Evolutionary conservation across 2,113 vertebrate genomes (phyloP).

Genomic region (Pogona vitticeps): DNA sequence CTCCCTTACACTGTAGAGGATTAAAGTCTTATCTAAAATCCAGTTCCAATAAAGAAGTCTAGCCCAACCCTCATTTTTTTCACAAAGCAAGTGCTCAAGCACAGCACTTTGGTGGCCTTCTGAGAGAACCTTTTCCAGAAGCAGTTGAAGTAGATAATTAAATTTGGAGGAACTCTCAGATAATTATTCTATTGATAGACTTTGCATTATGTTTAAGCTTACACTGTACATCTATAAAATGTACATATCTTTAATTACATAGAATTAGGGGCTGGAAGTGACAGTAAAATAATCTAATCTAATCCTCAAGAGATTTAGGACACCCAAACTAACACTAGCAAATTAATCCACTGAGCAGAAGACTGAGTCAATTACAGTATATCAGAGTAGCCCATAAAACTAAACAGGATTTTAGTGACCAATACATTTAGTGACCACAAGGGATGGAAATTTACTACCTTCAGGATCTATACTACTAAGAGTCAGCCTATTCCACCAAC

Average conservation of each 20-base stretch:
- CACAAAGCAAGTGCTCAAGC: neutral
- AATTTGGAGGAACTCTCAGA: constrained; percentile 1
- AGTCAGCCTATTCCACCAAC: neutral
- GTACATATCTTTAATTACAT: constrained; percentile 21
- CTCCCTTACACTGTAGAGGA: neutral
- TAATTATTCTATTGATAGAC: constrained; percentile 18
- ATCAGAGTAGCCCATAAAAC: constrained; percentile 2
- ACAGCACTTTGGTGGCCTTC: neutral
- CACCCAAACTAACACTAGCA: constrained; percentile 16
- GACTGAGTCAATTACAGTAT: constrained; percentile 11
- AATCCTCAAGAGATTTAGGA: constrained; percentile 38
- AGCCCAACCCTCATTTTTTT: neutral
- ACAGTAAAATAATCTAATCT: constrained; percentile 38
- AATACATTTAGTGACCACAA: neutral
- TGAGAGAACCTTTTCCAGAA: neutral
- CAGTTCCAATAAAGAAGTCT: neutral
- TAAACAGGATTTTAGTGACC: constrained; percentile 1
- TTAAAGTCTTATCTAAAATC: neutral
- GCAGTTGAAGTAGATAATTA: neutral
- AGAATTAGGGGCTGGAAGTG: constrained; percentile 17
- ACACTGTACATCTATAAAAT: neutral
- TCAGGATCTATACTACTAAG: neutral
- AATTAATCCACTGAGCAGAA: constrained; percentile 29
- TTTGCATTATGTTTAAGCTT: neutral
- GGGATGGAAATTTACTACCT: neutral